Conservation (phyloP, 2,888 invertebrate species). For the Malthinus seriepunctatus region DNA sequence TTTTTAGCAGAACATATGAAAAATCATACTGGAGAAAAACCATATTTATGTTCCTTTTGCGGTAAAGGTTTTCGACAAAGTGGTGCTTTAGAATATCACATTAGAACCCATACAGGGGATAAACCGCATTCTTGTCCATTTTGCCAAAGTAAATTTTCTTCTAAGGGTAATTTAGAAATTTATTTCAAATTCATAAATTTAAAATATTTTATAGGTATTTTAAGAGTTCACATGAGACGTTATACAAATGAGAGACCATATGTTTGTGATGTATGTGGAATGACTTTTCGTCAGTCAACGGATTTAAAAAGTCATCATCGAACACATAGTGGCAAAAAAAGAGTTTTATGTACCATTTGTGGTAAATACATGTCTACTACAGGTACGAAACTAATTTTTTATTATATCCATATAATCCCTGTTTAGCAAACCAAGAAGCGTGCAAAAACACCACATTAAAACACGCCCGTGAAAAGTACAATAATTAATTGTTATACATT, state of each 20-base stretch:
- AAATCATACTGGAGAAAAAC: slow-evolving; percentile 51
- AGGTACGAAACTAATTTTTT: slow-evolving; percentile 32
- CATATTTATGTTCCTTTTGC: slow-evolving; percentile 49
- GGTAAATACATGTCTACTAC: slow-evolving; percentile 48
- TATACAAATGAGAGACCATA: slow-evolving; percentile 40
- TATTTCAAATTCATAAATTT: background rate
- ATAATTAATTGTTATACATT: too few species aligned
- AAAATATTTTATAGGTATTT: slow-evolving; percentile 26
- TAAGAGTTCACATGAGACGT: slow-evolving; percentile 36
- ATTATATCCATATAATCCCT: too few species aligned
- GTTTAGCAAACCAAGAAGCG: too few species aligned
- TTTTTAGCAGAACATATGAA: slow-evolving; percentile 50
- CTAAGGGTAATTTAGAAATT: slow-evolving; percentile 27
- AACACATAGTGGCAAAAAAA: slow-evolving; percentile 35
- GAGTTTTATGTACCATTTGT: slow-evolving; percentile 36
- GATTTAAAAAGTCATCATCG: slow-evolving; percentile 38
- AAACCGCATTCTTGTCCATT: slow-evolving; percentile 37
- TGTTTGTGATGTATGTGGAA: slow-evolving; percentile 40
- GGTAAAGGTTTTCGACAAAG: slow-evolving; percentile 50
- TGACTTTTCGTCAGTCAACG: slow-evolving; percentile 36
- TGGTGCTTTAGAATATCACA: slow-evolving; percentile 38
- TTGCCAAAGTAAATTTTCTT: slow-evolving; percentile 34
- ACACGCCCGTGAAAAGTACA: too few species aligned
- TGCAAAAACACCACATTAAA: too few species aligned
- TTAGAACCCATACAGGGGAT: slow-evolving; percentile 38